Base-by-base conservation (phyloP, 2,888 invertebrate genomes). In the Glaucopsyche alexis region DNA sequence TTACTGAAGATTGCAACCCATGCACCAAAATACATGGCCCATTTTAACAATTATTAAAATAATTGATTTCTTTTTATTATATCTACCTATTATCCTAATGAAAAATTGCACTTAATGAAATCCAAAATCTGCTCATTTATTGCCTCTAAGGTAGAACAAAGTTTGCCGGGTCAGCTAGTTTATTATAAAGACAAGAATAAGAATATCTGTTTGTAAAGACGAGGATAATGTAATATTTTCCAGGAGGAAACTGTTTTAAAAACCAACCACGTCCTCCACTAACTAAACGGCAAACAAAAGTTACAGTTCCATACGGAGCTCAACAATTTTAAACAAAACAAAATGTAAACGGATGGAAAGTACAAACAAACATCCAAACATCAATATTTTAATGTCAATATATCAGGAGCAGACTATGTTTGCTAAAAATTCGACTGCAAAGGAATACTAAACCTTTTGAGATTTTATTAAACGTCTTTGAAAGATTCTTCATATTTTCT, bases 361-460 rank as follows among this genome's bases (percentile, higher is more conserved):
- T 11, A 47, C 47, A 47, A 38, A 38, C 38, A 60, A 60, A 60
- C 60, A 38, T 4, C 14, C 60, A 60, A 60, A 60, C 60, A 60
- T 60, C 60, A 13, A 60, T 60, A 60, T 60, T 60, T 60, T 38
- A 60, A 60, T 60, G 60, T 60, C 60, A 60, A 60, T 38, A 60
- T 60, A 29, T 60, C 60, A 4, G 60, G 16, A 29, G 29, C 4
- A 29, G 29, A 29, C 13, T 29, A 6, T 60, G 60, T 38, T 60
- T 60, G 38, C 13, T 13, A 11, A 19, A 19, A 60, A 60, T 60
- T 19, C 1, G 60, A 29, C 38, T 60, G 29, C 29, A 29, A 60
- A 60, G 60, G 29, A 60, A 60, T 60, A 60, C 55, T 60, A 60
- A 60, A 7, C 29, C 60, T 60, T 60, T 60, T 60, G 60, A 29